Conservation (phyloP, 2,888 invertebrate species). For the Eupithecia exiguata region DNA sequence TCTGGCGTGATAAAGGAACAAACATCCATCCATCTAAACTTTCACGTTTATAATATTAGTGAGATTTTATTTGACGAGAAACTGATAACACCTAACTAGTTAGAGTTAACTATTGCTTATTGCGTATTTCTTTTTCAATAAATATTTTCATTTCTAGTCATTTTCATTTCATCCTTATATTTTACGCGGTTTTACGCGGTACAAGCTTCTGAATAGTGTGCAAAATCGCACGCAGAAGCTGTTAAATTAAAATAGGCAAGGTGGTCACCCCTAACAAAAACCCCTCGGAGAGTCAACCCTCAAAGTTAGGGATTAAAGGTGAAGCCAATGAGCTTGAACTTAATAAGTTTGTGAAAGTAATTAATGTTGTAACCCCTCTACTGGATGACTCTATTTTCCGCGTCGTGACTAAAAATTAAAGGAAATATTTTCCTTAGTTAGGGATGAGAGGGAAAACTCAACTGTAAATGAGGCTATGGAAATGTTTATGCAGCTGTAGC, state of each 20-base stretch:
- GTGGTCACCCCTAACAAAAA: slow-evolving; percentile 32
- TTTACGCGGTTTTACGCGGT: too few species aligned
- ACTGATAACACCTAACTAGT: too few species aligned
- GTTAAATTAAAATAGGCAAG: background rate
- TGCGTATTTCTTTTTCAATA: too few species aligned
- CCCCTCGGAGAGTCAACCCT: slow-evolving; percentile 30
- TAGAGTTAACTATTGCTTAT: too few species aligned
- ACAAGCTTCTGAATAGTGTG: background rate
- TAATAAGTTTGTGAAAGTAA: slow-evolving; percentile 45
- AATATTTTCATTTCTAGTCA: too few species aligned
- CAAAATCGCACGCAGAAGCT: background rate
- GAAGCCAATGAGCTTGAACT: slow-evolving; percentile 43
- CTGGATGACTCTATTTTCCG: slow-evolving; percentile 38
- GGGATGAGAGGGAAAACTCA: background rate
- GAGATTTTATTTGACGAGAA: too few species aligned
- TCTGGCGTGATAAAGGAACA: too few species aligned
- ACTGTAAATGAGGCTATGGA: background rate
- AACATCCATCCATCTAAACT: too few species aligned
- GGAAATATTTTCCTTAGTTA: slow-evolving; percentile 6
- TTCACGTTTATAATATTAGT: too few species aligned
- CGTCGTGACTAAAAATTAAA: slow-evolving; percentile 21
- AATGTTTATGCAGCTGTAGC: background rate
- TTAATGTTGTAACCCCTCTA: slow-evolving; percentile 40
- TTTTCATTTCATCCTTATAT: background rate
- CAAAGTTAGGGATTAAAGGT: slow-evolving; percentile 38